phyloP scores from a whole-genome alignment of 2,888 invertebrate genomes.

The Alloscopus bannaensis region DNA sequence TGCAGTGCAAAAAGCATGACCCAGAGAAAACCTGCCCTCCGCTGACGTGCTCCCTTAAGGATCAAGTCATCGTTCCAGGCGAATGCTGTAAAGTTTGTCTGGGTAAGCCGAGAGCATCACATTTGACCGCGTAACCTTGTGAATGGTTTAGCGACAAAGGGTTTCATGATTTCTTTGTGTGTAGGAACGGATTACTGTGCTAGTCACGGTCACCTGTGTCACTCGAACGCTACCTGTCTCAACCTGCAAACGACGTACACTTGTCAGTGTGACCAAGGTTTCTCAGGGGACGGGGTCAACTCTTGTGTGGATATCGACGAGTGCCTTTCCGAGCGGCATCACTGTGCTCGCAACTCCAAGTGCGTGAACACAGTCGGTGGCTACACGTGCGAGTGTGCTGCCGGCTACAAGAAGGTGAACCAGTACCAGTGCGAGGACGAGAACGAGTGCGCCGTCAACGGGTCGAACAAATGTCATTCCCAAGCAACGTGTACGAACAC shows the following conservation, averaged over 20 bases:
- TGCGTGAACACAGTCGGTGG: constrained; percentile 90
- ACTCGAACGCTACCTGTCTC: constrained; percentile 92
- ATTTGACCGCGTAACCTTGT: too few relatives aligned
- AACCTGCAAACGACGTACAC: constrained; percentile 93
- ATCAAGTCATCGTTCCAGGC: constrained; percentile 88
- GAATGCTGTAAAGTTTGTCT: constrained; percentile 94
- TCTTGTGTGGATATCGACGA: constrained; percentile 88
- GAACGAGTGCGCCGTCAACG: constrained; percentile 85
- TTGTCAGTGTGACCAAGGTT: constrained; percentile 93
- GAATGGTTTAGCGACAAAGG: too few relatives aligned
- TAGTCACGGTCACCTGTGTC: constrained; percentile 88
- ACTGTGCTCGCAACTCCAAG: constrained; percentile 88
- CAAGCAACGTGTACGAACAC: constrained; percentile 89
- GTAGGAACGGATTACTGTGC: constrained; percentile 91
- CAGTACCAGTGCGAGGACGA: constrained; percentile 83
- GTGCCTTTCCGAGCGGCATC: constrained; percentile 87
- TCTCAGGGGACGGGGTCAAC: constrained; percentile 88
- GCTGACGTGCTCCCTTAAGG: constrained; percentile 84
- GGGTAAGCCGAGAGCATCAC: constrained; percentile 81
- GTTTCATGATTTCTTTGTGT: not conserved
- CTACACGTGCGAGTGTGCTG: constrained; percentile 89
- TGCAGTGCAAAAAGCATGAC: constrained; percentile 85
- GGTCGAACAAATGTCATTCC: constrained; percentile 83
- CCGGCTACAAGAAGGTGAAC: constrained; percentile 85
- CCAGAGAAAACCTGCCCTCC: constrained; percentile 86